phyloP scores from a whole-genome alignment of 2,888 invertebrate species.

The Dicyrtomina minuta region DNA sequence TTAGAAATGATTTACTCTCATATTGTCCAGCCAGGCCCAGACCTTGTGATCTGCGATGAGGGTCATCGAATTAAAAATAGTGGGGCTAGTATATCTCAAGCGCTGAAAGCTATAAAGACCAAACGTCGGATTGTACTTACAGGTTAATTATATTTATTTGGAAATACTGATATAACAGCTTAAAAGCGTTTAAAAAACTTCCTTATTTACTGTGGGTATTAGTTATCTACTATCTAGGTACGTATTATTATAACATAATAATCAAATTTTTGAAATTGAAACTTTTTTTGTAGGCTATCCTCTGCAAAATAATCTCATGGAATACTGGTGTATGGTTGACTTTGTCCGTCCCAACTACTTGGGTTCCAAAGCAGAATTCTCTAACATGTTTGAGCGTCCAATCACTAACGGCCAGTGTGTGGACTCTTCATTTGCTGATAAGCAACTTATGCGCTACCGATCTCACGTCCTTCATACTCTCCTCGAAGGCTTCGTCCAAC shows the following conservation, averaged over 20 bases:
- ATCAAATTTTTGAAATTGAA: background rate
- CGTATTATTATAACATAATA: background rate
- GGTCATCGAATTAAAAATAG: conserved; percentile 98
- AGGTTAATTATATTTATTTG: too few species aligned
- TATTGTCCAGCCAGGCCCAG: conserved; percentile 86
- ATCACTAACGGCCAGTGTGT: conserved; percentile 98
- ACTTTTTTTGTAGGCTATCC: conserved; percentile 69
- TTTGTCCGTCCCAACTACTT: conserved; percentile 97
- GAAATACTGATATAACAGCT: background rate
- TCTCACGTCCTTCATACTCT: conserved; percentile 94
- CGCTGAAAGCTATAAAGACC: conserved; percentile 91
- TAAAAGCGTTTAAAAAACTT: too few species aligned
- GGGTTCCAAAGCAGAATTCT: conserved; percentile 94
- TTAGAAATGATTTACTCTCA: conserved; percentile 72
- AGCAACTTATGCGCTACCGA: conserved; percentile 84
- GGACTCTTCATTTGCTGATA: conserved; percentile 92
- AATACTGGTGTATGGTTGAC: conserved; percentile 99
- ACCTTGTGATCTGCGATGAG: conserved; percentile 92
- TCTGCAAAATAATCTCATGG: conserved; percentile 92
- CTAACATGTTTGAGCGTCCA: conserved; percentile 97
- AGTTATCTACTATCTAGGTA: too few species aligned
- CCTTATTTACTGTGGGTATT: too few species aligned
- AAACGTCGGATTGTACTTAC: conserved; percentile 93
- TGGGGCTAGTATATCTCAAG: conserved; percentile 92
- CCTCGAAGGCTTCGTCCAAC: conserved; percentile 92